Percentiles rank a stretch among this genome's conserved stretches.
Conservation (phyloP, 1,140 invertebrate species). For the Aphaenogaster rudis region DNA sequence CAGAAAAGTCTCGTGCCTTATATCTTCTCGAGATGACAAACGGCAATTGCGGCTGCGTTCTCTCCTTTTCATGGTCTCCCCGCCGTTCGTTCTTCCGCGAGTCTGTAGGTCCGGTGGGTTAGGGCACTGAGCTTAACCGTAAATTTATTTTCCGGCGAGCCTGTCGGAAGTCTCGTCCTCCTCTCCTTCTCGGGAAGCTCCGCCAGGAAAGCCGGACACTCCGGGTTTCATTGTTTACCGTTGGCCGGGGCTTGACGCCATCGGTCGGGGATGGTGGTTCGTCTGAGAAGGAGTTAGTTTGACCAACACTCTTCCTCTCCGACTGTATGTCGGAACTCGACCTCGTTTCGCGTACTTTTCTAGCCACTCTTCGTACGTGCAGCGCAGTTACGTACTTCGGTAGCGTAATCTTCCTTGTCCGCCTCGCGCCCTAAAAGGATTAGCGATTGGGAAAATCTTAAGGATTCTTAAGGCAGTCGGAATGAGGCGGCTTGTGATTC, state of each 20-base stretch:
- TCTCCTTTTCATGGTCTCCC: constrained; percentile 65
- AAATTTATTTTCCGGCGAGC: constrained; percentile 82
- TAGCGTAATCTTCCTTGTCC: constrained; percentile 46
- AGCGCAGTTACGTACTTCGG: constrained; percentile 33
- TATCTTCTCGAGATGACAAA: constrained; percentile 75
- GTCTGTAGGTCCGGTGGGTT: constrained; percentile 34
- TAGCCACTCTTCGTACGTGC: constrained; percentile 59
- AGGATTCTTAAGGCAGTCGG: not conserved
- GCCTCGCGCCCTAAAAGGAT: constrained; percentile 45
- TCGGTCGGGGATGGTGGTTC: constrained; percentile 33
- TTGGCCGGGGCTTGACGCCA: constrained; percentile 63
- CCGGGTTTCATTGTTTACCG: constrained; percentile 83
- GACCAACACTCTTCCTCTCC: constrained; percentile 69
- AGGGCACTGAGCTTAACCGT: constrained; percentile 75
- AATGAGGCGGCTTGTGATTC: not conserved
- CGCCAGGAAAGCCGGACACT: constrained; percentile 77
- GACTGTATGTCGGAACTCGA: constrained; percentile 63
- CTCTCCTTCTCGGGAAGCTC: constrained; percentile 56
- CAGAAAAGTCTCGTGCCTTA: constrained; percentile 55
- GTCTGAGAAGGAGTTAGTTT: constrained; percentile 66
- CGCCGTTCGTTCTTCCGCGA: constrained; percentile 44
- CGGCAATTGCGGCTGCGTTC: constrained; percentile 62
- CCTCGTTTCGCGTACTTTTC: constrained; percentile 70
- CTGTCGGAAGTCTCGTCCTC: constrained; percentile 75
- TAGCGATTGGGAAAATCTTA: constrained; percentile 48